Evolutionary conservation across 2,113 vertebrate genomes (phyloP), one percentile per base, ranked within the genome.

Genomic region (Salvator merianae): DNA sequence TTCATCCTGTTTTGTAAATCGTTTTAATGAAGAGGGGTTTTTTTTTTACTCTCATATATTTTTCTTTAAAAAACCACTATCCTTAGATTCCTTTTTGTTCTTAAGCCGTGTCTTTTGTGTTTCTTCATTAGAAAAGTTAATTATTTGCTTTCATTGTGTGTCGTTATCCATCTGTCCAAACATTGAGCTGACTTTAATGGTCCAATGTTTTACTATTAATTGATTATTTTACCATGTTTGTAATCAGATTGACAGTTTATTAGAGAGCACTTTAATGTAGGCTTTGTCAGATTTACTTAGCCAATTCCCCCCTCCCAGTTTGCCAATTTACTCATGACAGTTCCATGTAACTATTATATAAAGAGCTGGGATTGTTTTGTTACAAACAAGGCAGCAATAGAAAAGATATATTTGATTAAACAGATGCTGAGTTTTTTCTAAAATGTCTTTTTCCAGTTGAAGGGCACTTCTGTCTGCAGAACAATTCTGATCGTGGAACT

Each of bases 161-260:
- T 65, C 36, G 32, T 74, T 65, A 43, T 24, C 81, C 81, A 82
- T 65, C 81, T 82, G 70, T 43, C 55, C 70, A 82, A 82, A 82
- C 71, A 47, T 40, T 47, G 62, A 74, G 70, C 30, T 82, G 36
- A 24, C 40, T 74, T 80, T 73, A 82, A 74, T 62, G 55, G 70
- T 32, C 47, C 36, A 43, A n/a, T 43, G 36, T 38, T 74, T 82
- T 73, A 82, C 70, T 74, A 63, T 82, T 59, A 73, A 82, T 82
- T 82, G 81, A 74, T 82, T 82, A 32, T 73, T 82, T 82, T 62
- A 74, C 10, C 59, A 82, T 32, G 38, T 36, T 34, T 22, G 59
- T 28, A 70, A 81, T 63, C 22, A 32, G 55, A 74, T 82, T 65
- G 71, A 47, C 70, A 82, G 80, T 72, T 40, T 62, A 53, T 73